Evolutionary conservation across 2,888 invertebrate species (phyloP).

Genomic region (Chironomus riparius): DNA sequence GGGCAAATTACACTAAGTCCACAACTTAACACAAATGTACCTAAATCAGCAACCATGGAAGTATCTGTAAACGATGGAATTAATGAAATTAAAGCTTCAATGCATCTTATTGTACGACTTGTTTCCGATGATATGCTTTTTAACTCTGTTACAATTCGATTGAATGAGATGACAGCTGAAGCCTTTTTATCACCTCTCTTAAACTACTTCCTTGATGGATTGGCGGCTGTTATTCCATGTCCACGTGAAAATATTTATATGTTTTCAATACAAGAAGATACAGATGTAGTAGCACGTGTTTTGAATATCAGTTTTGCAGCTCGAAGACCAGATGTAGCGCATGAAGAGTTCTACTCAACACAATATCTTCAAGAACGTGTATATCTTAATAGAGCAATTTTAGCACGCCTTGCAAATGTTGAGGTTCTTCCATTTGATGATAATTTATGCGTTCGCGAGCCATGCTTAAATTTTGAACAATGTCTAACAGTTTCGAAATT

Average conservation of each 20-base stretch:
- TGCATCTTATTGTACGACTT: constrained; percentile 80
- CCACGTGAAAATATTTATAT: constrained; percentile 87
- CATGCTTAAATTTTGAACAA: constrained; percentile 88
- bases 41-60: constrained; percentile 87
- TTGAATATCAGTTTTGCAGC: constrained; percentile 93
- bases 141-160: constrained; percentile 85
- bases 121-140: constrained; percentile 91
- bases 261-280: constrained; percentile 88
- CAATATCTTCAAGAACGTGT: constrained; percentile 87
- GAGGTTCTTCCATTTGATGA: constrained; percentile 94
- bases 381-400: constrained; percentile 80
- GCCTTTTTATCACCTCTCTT: constrained; percentile 83
- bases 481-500: constrained; percentile 87
- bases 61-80: constrained; percentile 89
- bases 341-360: constrained; percentile 72
- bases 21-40: constrained; percentile 90
- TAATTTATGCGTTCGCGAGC: constrained; percentile 89
- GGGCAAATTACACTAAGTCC: constrained; percentile 84
- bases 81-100: constrained; percentile 86
- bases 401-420: constrained; percentile 80
- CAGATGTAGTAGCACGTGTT: constrained; percentile 77
- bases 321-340: constrained; percentile 66
- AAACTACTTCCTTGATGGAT: constrained; percentile 78
- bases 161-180: constrained; percentile 88
- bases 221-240: constrained; percentile 86